These are phyloP conservation scores for Drosophila pseudoananassae DNA, from an alignment of 1,140 invertebrate genomes.

Conservation along the genomic window DNA sequence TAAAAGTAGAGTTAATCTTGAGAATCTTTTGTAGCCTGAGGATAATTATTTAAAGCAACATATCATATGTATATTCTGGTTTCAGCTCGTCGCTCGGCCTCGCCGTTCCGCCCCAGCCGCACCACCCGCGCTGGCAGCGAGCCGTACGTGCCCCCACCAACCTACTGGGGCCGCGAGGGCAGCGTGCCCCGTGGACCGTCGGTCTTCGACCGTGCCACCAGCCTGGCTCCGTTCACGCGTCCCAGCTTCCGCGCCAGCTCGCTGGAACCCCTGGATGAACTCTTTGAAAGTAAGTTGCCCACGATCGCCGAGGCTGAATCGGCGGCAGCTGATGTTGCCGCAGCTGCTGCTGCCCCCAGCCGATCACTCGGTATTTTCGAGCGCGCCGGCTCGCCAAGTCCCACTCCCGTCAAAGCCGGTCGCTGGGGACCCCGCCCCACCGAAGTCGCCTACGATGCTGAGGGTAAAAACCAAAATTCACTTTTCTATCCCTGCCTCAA, in stretches of 20 bases:
- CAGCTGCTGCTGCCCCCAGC: slow-evolving; percentile 26
- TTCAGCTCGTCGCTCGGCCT: slow-evolving; percentile 74
- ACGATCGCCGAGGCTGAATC: slow-evolving; percentile 63
- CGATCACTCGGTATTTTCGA: slow-evolving; percentile 83
- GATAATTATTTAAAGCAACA: slow-evolving; percentile 10
- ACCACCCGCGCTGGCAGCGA: slow-evolving; percentile 72
- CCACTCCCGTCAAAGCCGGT: slow-evolving; percentile 88
- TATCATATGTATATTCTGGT: slow-evolving; percentile 14
- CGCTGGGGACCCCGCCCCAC: slow-evolving; percentile 87
- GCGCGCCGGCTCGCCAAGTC: slow-evolving; percentile 86
- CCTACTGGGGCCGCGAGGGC: slow-evolving; percentile 69
- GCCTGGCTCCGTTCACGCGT: slow-evolving; percentile 78
- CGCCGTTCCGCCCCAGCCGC: slow-evolving; percentile 69
- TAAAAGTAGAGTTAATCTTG: not conserved
- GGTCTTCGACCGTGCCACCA: slow-evolving; percentile 80
- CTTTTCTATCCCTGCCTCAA: slow-evolving; percentile 27
- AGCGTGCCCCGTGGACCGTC: slow-evolving; percentile 78
- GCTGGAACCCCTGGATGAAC: slow-evolving; percentile 84
- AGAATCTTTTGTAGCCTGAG: not conserved
- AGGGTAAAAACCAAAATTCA: slow-evolving; percentile 86
- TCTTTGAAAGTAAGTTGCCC: slow-evolving; percentile 85
- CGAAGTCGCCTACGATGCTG: slow-evolving; percentile 89
- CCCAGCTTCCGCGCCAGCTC: slow-evolving; percentile 83
- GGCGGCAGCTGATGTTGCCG: slow-evolving; percentile 28
- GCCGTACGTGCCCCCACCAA: slow-evolving; percentile 76